Evolutionary conservation across 37 sponge, comb jelly and placozoan genomes (phyloP).

Genomic region (Agelas oroides): DNA sequence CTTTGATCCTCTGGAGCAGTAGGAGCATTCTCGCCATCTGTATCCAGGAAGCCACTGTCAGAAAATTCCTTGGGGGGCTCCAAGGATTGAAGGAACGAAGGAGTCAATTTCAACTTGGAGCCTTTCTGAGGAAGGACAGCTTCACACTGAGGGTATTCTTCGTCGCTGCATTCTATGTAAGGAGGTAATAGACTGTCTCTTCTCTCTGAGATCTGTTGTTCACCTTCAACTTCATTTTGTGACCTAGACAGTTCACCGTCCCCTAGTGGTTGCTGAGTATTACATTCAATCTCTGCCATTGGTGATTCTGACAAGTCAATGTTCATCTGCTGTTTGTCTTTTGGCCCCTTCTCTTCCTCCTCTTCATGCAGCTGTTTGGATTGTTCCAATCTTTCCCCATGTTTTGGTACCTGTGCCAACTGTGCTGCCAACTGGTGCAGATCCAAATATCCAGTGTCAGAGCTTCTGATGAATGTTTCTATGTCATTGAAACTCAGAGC

Average conservation of each 20-base stretch:
- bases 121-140: not conserved
- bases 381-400: no score
- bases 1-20: no score
- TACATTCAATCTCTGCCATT: no score
- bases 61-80: conserved; percentile 43
- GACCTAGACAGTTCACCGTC: no score
- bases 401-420: no score
- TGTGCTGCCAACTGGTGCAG: no score
- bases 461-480: no score
- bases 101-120: conserved; percentile 12
- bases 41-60: conserved; percentile 11
- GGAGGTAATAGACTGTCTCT: not conserved
- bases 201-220: not conserved
- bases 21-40: not conserved
- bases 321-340: not conserved
- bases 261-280: no score
- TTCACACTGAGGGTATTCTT: not conserved
- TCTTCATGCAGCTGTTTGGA: not conserved
- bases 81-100: conserved; percentile 13
- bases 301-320: no score
- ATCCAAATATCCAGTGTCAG: no score
- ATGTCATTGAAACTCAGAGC: no score
- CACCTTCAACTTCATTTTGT: not conserved
- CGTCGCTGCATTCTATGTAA: not conserved
- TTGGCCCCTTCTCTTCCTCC: not conserved